Evolutionary conservation across 2,888 invertebrate genomes (phyloP).

Genomic region (Terebella lapidaria): DNA sequence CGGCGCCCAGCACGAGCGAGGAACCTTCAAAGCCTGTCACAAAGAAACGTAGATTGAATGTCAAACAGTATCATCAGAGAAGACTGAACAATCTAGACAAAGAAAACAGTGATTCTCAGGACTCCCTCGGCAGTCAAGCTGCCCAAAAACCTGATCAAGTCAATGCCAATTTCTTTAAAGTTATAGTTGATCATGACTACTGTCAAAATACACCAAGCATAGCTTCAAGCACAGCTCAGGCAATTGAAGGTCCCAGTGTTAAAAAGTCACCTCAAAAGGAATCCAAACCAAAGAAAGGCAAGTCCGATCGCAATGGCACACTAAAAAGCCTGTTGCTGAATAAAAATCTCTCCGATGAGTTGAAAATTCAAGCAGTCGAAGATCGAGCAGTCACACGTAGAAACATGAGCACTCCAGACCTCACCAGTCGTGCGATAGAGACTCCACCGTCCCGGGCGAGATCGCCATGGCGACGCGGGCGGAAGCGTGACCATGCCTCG

Average conservation of each 20-base stretch:
- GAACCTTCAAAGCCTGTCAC: too few relatives aligned
- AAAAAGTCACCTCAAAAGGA: neutral
- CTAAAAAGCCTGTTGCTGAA: neutral
- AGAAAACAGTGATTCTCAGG: too few relatives aligned
- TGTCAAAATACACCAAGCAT: neutral
- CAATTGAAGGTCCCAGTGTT: neutral
- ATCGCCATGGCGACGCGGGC: neutral
- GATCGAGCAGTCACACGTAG: neutral
- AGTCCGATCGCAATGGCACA: neutral
- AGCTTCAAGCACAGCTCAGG: neutral
- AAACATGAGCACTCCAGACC: neutral
- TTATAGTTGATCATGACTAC: constrained; percentile 1
- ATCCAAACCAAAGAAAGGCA: neutral
- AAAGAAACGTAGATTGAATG: too few relatives aligned
- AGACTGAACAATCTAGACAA: too few relatives aligned
- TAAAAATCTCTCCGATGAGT: neutral
- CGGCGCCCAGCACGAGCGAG: too few relatives aligned
- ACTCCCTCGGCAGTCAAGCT: too few relatives aligned
- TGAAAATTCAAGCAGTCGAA: neutral
- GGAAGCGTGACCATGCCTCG: neutral
- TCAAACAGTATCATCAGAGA: too few relatives aligned
- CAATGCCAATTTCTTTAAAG: neutral
- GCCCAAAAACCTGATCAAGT: constrained; percentile 1
- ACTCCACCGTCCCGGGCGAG: neutral
- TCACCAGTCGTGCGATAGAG: neutral